Base-by-base conservation (phyloP, 1,140 invertebrate genomes). In the Drosophila serrata region DNA sequence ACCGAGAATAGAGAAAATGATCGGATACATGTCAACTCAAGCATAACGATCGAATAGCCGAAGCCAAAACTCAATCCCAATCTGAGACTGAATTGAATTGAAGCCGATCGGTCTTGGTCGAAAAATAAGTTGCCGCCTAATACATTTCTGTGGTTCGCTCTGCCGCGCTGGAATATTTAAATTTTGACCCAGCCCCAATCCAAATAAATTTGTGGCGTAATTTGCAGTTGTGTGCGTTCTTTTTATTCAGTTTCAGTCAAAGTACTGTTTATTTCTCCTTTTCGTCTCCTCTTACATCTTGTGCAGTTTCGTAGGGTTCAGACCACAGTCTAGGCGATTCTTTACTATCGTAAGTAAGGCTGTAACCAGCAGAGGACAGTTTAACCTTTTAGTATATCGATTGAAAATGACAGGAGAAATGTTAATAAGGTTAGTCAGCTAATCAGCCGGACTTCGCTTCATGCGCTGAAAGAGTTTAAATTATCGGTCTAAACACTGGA, bases 131-230 rank as follows among this genome's bases (percentile, higher is more conserved):
- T 86, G 75, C 56, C 67, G 49, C 60, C 67, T 62, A 64, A 45
- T 43, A 68, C 78, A 35, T 42, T 65, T 55, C 17, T 58, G 51
- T 48, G 55, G 15, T 37, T 48, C 42, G 27, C 51, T 59, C 27
- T 69, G 61, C 27, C 69, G 82, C 27, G 42, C 49, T 75, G 46
- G 57, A 82, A 79, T 87, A 86, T 86, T 86, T 87, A 87, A 86
- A 86, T 86, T 87, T 80, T 87, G 82, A 87, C 82, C 82, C 84
- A 87, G 75, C 84, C 84, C 79, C 76, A 88, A 74, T 79, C 63
- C 75, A 82, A 87, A 87, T 79, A 69, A 81, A 86, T 73, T 79
- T 87, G 72, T 87, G 69, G 62, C 79, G 84, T 88, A 88, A 88
- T 87, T 65, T 82, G 63, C 63, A 82, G 82, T 75, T 85, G 77